A percentile compares a stretch with the other conserved stretches of the same genome.
These are phyloP conservation scores for Mactra quadrangularis DNA, from an alignment of 1,140 invertebrate genomes.

Conservation along the genomic window DNA sequence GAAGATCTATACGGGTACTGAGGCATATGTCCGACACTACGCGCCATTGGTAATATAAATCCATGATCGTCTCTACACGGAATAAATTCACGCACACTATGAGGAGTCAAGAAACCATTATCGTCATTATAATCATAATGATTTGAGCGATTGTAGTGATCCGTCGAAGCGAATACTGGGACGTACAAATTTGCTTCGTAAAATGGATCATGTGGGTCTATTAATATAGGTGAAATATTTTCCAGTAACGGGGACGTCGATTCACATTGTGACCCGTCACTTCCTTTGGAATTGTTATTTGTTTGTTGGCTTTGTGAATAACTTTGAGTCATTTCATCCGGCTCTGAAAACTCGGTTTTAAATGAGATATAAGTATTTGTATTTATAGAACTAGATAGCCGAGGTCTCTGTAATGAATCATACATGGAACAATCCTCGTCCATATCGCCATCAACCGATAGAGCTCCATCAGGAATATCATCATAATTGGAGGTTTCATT, in stretches of 20 bases:
- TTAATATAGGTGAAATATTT: slow-evolving; percentile 62
- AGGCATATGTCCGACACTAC: slow-evolving; percentile 33
- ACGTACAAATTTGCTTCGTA: slow-evolving; percentile 54
- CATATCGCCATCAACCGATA: slow-evolving; percentile 27
- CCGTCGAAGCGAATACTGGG: slow-evolving; percentile 39
- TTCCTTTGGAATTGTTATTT: slow-evolving; percentile 53
- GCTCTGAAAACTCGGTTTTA: slow-evolving; percentile 72
- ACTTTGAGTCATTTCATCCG: slow-evolving; percentile 60
- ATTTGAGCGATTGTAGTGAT: slow-evolving; percentile 46
- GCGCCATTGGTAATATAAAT: slow-evolving; percentile 27
- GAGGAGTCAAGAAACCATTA: slow-evolving; percentile 10
- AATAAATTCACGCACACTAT: slow-evolving; percentile 18
- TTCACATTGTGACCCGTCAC: slow-evolving; percentile 71
- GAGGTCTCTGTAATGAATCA: slow-evolving; percentile 58
- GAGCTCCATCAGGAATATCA: slow-evolving; percentile 26
- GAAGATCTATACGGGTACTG: background rate
- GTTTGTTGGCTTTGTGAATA: slow-evolving; percentile 44
- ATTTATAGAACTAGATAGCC: slow-evolving; percentile 34
- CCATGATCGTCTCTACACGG: slow-evolving; percentile 37
- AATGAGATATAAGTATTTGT: slow-evolving; percentile 76
- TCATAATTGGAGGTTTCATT: slow-evolving; percentile 35
- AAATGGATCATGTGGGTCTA: slow-evolving; percentile 49
- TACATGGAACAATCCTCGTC: slow-evolving; percentile 52
- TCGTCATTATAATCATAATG: slow-evolving; percentile 27
- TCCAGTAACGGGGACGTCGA: slow-evolving; percentile 72